Conservation (phyloP, 1,140 invertebrate species). For the Chironomus striatipennis region DNA sequence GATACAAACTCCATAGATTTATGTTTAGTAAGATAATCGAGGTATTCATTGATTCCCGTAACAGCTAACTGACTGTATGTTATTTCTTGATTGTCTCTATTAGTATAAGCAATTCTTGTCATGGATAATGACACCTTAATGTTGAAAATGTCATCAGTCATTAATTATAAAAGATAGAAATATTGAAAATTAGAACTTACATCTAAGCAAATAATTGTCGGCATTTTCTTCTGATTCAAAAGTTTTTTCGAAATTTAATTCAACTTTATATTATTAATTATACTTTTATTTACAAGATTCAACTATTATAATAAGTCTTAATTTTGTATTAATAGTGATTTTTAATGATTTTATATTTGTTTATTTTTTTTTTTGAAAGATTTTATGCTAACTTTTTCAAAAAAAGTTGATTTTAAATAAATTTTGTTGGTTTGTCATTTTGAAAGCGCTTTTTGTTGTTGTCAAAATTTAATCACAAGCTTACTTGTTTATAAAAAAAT, state of each 20-base stretch:
- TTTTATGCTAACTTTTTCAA: no score
- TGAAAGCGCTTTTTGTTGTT: not conserved
- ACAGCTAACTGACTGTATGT: conserved; percentile 65
- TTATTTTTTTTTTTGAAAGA: not conserved
- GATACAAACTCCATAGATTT: conserved; percentile 86
- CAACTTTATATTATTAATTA: not conserved
- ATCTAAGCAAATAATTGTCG: conserved; percentile 68
- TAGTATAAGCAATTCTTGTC: conserved; percentile 52
- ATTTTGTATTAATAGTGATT: not conserved
- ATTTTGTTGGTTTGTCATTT: not conserved
- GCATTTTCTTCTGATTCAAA: conserved; percentile 47
- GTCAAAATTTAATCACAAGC: not conserved
- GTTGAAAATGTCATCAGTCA: not conserved
- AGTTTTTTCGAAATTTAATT: no score
- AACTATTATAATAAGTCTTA: not conserved
- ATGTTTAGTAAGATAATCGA: conserved; percentile 73
- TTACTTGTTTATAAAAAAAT: not conserved
- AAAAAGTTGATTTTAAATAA: no score
- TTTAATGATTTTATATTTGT: not conserved
- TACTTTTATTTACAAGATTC: not conserved
- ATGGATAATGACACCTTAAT: conserved; percentile 64
- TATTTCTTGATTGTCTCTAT: conserved; percentile 45
- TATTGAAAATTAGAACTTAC: conserved; percentile 27
- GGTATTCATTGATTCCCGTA: conserved; percentile 71
- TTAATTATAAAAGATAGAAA: not conserved